These are phyloP conservation scores for Betta splendens DNA, from an alignment of 2,797 vertebrate species.

Conservation along the genomic window DNA sequence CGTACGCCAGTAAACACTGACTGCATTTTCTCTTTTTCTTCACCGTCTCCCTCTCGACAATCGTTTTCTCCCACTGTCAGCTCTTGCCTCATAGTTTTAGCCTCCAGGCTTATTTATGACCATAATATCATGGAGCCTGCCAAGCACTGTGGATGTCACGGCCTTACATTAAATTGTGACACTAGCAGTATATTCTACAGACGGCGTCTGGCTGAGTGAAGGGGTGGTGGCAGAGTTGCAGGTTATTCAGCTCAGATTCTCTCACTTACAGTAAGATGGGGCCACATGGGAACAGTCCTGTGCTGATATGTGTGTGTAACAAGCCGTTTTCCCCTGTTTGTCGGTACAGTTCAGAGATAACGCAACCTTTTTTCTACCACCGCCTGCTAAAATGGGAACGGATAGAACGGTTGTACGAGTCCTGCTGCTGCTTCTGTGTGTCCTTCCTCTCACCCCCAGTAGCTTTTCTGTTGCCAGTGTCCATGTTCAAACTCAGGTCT, in stretches of 20 bases:
- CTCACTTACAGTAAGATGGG: conserved; percentile 24
- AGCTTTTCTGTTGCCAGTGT: conserved; percentile 37
- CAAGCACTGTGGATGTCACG: conserved; percentile 37
- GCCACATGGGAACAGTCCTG: conserved; percentile 11
- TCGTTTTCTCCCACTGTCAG: conserved; percentile 39
- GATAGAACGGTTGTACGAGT: too few species aligned
- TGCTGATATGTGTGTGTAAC: conserved; percentile 19
- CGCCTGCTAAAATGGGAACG: too few species aligned
- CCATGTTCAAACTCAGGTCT: conserved; percentile 47
- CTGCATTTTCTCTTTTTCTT: conserved; percentile 50
- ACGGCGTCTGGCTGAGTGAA: conserved; percentile 45
- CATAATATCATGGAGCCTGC: conserved; percentile 72
- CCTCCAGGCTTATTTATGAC: conserved; percentile 61
- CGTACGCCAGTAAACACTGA: conserved; percentile 72
- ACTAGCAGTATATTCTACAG: conserved; percentile 64
- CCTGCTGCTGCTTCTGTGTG: conserved; percentile 6
- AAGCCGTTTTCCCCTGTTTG: background rate
- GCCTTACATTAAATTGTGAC: conserved; percentile 59
- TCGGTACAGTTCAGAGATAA: background rate
- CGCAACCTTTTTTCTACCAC: background rate
- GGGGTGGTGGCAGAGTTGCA: conserved; percentile 52
- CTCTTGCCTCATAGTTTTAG: conserved; percentile 60
- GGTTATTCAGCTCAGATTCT: conserved; percentile 42
- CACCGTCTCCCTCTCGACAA: conserved; percentile 27
- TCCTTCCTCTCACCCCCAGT: conserved; percentile 14